These are phyloP conservation scores for Sarcoramphus papa DNA, from an alignment of 2,797 vertebrate genomes.

Conservation along the genomic window DNA sequence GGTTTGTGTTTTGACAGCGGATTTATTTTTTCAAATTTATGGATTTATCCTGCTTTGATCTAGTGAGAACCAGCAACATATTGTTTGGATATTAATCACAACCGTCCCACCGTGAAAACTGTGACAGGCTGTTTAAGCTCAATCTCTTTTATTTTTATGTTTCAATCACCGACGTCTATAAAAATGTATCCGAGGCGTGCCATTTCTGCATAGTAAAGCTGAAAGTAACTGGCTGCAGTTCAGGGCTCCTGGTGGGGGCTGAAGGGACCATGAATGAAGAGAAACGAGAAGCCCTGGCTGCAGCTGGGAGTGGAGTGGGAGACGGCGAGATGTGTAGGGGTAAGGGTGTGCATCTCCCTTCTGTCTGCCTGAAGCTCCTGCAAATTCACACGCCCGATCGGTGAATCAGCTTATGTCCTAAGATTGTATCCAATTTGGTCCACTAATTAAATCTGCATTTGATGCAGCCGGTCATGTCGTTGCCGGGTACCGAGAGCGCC, in stretches of 20 bases:
- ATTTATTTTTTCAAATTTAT: neutral
- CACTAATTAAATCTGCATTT: neutral
- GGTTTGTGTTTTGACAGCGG: neutral
- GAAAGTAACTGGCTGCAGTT: neutral
- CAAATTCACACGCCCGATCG: rapidly evolving
- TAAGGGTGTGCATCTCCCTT: no score
- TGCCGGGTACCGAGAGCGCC: rapidly evolving
- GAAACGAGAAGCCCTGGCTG: neutral
- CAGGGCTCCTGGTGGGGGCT: neutral
- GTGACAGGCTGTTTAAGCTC: neutral
- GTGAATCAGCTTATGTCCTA: neutral
- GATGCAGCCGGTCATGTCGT: neutral
- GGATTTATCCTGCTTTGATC: neutral
- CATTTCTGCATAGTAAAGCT: neutral
- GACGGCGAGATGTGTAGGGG: no score
- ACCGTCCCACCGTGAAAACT: neutral
- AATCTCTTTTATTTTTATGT: neutral
- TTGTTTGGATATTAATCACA: neutral
- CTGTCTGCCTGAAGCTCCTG: neutral
- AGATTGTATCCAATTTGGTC: neutral
- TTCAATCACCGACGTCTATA: neutral
- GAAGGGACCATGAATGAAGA: neutral
- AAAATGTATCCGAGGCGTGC: neutral
- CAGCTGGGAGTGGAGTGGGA: neutral
- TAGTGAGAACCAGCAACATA: neutral